Evolutionary conservation across 1,140 invertebrate species (phyloP).

Genomic region (Lysiphlebus fabarum): DNA sequence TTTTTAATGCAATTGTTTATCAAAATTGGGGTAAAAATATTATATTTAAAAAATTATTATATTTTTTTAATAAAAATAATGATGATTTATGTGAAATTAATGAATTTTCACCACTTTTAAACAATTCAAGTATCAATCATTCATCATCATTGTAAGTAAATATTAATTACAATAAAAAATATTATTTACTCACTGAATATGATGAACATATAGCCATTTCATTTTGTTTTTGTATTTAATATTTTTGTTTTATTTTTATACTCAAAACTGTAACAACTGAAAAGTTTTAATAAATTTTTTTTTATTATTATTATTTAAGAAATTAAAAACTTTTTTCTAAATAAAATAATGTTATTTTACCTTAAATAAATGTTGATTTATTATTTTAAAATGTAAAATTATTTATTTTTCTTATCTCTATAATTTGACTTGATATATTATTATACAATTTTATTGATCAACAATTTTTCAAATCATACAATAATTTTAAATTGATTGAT

Average conservation of each 20-base stretch:
- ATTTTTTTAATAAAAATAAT: conserved; percentile 1
- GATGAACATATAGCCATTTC: neutral
- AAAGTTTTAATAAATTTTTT: neutral
- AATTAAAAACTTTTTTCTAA: no score
- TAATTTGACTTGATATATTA: neutral
- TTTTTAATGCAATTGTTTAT: conserved; percentile 76
- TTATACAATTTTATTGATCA: no score
- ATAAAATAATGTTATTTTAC: no score
- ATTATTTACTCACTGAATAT: conserved; percentile 3
- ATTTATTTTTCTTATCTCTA: neutral
- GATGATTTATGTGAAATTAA: conserved; percentile 30
- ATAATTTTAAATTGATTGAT: no score
- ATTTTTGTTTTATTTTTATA: no score
- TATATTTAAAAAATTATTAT: conserved; percentile 40
- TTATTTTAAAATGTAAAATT: neutral
- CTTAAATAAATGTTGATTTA: no score
- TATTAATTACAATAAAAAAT: neutral
- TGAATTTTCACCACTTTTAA: conserved; percentile 46
- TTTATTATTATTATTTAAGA: neutral
- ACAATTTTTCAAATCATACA: no score
- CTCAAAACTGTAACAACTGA: no score
- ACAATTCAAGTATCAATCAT: conserved; percentile 50
- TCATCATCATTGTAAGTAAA: conserved; percentile 40
- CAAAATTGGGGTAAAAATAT: conserved; percentile 62
- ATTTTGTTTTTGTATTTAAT: neutral